Percentiles rank a stretch among this genome's conserved stretches.
phyloP scores from a whole-genome alignment of 2,797 vertebrate genomes.

The Tenualosa ilisha region DNA sequence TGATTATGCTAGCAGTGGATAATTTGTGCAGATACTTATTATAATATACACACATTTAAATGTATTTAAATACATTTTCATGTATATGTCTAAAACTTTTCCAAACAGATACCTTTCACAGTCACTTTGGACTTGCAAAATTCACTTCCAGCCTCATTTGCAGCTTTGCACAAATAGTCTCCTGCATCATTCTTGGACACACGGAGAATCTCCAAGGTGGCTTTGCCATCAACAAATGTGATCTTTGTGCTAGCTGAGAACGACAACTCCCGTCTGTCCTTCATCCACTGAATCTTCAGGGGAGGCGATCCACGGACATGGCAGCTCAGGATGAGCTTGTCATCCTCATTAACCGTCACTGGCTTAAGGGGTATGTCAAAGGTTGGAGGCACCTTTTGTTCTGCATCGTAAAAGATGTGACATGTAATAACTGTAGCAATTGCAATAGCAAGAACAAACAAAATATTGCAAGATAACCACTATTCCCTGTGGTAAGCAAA shows the following conservation, averaged over 20 bases:
- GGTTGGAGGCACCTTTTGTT: slow-evolving; percentile 86
- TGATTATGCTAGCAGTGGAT: neutral
- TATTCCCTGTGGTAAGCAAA: neutral
- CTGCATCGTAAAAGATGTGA: slow-evolving; percentile 70
- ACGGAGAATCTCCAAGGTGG: slow-evolving; percentile 81
- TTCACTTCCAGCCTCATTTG: slow-evolving; percentile 87
- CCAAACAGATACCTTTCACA: slow-evolving; percentile 83
- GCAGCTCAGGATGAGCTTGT: slow-evolving; percentile 83
- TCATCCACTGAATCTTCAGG: slow-evolving; percentile 92
- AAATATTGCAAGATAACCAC: no score
- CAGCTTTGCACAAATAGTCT: slow-evolving; percentile 95
- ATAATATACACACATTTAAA: neutral
- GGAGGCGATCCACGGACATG: slow-evolving; percentile 88
- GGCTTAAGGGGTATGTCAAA: slow-evolving; percentile 89
- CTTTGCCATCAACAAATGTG: slow-evolving; percentile 84
- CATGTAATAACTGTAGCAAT: neutral
- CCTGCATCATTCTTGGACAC: slow-evolving; percentile 82
- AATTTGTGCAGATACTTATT: neutral
- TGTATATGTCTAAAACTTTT: no score
- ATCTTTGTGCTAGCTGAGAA: slow-evolving; percentile 82
- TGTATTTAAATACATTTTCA: no score
- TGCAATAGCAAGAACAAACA: neutral
- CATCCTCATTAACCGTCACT: slow-evolving; percentile 78
- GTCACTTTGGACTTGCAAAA: slow-evolving; percentile 90
- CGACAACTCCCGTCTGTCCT: slow-evolving; percentile 87